phyloP scores from a whole-genome alignment of 2,797 vertebrate species.

The Cossypha polioptera region DNA sequence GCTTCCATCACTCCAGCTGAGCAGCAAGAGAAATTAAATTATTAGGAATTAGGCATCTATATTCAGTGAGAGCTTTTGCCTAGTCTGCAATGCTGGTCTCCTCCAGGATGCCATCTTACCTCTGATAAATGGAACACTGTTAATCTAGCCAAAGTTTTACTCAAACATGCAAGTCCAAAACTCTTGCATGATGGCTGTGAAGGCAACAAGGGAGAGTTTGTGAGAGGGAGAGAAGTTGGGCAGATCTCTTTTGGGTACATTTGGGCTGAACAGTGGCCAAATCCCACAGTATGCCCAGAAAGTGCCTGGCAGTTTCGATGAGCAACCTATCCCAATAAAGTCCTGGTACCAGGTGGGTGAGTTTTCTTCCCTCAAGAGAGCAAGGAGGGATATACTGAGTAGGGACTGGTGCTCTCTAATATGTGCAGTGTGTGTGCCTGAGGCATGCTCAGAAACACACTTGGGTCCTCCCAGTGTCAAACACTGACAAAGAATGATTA shows the following conservation, averaged over 20 bases:
- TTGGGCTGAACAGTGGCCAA: not conserved
- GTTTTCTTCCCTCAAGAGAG: not conserved
- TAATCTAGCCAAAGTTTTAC: not conserved
- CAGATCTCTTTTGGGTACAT: not conserved
- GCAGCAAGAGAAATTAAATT: not conserved
- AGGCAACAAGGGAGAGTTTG: not conserved
- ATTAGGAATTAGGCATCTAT: not conserved
- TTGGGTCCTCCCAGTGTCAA: not conserved
- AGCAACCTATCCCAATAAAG: fast-evolving
- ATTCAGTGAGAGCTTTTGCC: not conserved
- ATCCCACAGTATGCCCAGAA: not conserved
- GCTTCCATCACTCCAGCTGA: not conserved
- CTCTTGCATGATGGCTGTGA: fast-evolving
- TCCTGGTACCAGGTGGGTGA: not conserved
- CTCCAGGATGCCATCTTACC: not conserved
- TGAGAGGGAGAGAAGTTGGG: not conserved
- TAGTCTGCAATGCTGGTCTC: not conserved
- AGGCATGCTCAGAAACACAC: not conserved
- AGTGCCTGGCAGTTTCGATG: not conserved
- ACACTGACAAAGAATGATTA: not conserved
- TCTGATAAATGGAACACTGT: not conserved
- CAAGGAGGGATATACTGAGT: not conserved
- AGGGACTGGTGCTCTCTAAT: not conserved
- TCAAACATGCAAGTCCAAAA: not conserved
- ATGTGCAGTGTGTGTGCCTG: not conserved